phyloP scores from a whole-genome alignment of 2,888 invertebrate genomes.

The Drosophila leonis region DNA sequence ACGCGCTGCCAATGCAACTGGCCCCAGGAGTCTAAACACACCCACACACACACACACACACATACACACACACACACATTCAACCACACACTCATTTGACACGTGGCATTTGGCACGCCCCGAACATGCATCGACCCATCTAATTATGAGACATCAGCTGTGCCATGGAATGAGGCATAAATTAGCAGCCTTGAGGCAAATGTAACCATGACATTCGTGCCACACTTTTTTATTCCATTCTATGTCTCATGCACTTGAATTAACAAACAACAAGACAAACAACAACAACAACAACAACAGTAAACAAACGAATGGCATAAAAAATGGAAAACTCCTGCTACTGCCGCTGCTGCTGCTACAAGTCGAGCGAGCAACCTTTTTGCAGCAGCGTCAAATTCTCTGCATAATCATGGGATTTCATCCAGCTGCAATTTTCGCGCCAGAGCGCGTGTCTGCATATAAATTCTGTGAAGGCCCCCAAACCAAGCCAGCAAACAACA shows the following conservation, averaged over 20 bases:
- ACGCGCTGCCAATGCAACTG: slow-evolving; percentile 41
- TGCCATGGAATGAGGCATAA: slow-evolving; percentile 37
- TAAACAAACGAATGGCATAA: slow-evolving; percentile 1
- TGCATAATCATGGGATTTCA: slow-evolving; percentile 83
- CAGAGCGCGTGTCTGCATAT: slow-evolving; percentile 78
- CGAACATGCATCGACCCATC: slow-evolving; percentile 39
- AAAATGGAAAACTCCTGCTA: slow-evolving; percentile 40
- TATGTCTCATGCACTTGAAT: slow-evolving; percentile 27
- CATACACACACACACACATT: slow-evolving; percentile 5
- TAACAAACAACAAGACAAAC: slow-evolving; percentile 14
- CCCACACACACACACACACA: slow-evolving; percentile 11
- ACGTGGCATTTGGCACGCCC: slow-evolving; percentile 35
- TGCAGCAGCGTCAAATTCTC: slow-evolving; percentile 59
- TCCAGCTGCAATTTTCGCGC: slow-evolving; percentile 82
- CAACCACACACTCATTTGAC: slow-evolving; percentile 41
- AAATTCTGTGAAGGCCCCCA: slow-evolving; percentile 50
- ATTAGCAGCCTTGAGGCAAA: slow-evolving; percentile 42
- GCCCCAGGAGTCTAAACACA: slow-evolving; percentile 49
- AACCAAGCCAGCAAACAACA: neutral
- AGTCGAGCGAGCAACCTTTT: slow-evolving; percentile 62
- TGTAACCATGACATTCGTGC: slow-evolving; percentile 49
- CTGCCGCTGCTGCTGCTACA: slow-evolving; percentile 31
- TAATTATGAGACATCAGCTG: slow-evolving; percentile 64
- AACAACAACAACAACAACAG: neutral
- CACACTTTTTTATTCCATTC: slow-evolving; percentile 4